Conservation (phyloP, 2,888 invertebrate genomes). For the Drosophila nigricruria region DNA sequence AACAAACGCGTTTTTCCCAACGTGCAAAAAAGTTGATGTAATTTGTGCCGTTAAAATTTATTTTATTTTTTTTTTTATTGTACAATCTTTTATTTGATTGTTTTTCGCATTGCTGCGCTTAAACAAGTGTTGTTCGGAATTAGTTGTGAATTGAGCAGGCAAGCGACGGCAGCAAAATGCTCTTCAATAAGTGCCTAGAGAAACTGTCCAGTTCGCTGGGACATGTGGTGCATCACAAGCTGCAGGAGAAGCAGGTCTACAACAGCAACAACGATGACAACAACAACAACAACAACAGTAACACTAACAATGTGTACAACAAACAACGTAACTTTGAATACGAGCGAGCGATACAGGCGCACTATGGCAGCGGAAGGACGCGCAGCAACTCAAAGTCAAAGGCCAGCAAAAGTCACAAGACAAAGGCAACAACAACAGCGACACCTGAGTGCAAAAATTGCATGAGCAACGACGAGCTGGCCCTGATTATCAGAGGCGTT, state of each 20-base stretch:
- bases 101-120: neutral
- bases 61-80: neutral
- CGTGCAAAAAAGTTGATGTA: constrained; percentile 21
- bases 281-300: constrained; percentile 39
- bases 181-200: constrained; percentile 84
- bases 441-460: constrained; percentile 50
- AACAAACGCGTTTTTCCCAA: constrained; percentile 39
- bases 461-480: constrained; percentile 75
- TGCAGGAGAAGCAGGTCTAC: constrained; percentile 72
- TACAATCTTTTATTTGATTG: constrained; percentile 7
- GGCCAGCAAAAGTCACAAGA: constrained; percentile 39
- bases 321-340: constrained; percentile 79
- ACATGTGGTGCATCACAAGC: constrained; percentile 71
- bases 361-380: constrained; percentile 64
- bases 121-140: constrained; percentile 29
- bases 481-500: constrained; percentile 67
- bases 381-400: constrained; percentile 38
- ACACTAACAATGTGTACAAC: constrained; percentile 43
- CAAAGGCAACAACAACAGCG: constrained; percentile 31
- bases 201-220: constrained; percentile 83
- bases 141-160: constrained; percentile 5
- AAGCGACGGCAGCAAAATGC: constrained; percentile 62
- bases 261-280: constrained; percentile 54
- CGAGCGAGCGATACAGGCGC: constrained; percentile 79
- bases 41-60: constrained; percentile 11